These are phyloP conservation scores for Bombus confusus DNA, from an alignment of 1,140 invertebrate genomes.

Conservation along the genomic window DNA sequence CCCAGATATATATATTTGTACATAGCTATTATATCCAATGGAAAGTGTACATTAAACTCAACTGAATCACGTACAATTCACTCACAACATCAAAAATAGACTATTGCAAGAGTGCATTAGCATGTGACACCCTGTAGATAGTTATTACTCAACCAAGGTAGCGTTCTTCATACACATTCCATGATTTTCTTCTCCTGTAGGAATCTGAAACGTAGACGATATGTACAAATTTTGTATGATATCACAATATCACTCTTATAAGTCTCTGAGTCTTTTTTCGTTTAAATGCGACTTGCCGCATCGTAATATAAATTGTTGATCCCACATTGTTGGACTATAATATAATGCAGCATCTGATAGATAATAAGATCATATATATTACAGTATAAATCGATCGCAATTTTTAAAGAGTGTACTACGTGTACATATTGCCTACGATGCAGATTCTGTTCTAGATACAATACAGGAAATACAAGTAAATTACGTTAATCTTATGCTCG, in stretches of 20 bases:
- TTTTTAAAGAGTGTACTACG: slow-evolving; percentile 68
- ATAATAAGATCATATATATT: slow-evolving; percentile 71
- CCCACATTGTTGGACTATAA: slow-evolving; percentile 71
- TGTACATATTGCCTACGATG: slow-evolving; percentile 76
- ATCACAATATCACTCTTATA: slow-evolving; percentile 70
- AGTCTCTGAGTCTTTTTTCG: slow-evolving; percentile 58
- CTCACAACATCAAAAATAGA: slow-evolving; percentile 81
- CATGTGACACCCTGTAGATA: slow-evolving; percentile 75
- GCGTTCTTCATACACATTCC: slow-evolving; percentile 58
- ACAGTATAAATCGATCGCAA: slow-evolving; percentile 67
- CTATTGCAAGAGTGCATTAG: slow-evolving; percentile 79
- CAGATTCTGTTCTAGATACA: slow-evolving; percentile 72
- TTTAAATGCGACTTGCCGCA: slow-evolving; percentile 68
- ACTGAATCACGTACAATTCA: slow-evolving; percentile 77
- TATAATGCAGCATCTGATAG: slow-evolving; percentile 68
- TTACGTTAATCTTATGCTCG: slow-evolving; percentile 75
- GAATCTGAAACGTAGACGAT: slow-evolving; percentile 73
- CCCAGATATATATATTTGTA: slow-evolving; percentile 80
- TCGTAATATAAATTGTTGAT: slow-evolving; percentile 64
- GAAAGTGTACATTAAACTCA: slow-evolving; percentile 76
- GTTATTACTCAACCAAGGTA: slow-evolving; percentile 72
- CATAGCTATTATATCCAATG: slow-evolving; percentile 78
- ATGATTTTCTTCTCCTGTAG: slow-evolving; percentile 62
- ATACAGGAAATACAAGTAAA: slow-evolving; percentile 58
- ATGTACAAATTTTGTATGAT: slow-evolving; percentile 72